Percentiles rank a stretch among this genome's conserved stretches.
These are phyloP conservation scores for Bellardia pandia DNA, from an alignment of 2,888 invertebrate genomes.

Conservation along the genomic window DNA sequence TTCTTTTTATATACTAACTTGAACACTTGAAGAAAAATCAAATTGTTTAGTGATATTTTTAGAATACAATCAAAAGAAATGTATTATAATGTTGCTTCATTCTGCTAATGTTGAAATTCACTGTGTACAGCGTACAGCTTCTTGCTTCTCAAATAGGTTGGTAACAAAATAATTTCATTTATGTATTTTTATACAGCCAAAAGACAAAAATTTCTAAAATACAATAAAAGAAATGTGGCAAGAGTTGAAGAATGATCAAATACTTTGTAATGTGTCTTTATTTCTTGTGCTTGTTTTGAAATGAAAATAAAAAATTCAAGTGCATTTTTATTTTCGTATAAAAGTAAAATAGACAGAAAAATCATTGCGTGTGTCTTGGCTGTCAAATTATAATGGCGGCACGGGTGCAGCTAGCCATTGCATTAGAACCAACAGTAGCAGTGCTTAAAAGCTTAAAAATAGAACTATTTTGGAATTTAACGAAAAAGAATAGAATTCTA, in stretches of 20 bases:
- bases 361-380: slow-evolving; percentile 18
- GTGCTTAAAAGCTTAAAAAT: slow-evolving; percentile 34
- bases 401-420: slow-evolving; percentile 9
- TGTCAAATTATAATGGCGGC: background rate
- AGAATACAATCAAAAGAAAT: slow-evolving; percentile 7
- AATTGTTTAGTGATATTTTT: slow-evolving; percentile 19
- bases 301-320: slow-evolving; percentile 43
- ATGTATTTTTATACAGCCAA: slow-evolving; percentile 10
- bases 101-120: slow-evolving; percentile 15
- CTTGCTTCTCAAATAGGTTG: slow-evolving; percentile 39
- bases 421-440: slow-evolving; percentile 39
- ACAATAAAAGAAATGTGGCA: background rate
- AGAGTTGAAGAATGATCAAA: slow-evolving; percentile 6
- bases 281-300: background rate
- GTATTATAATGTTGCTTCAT: slow-evolving; percentile 16
- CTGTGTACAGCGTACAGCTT: background rate
- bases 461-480: background rate
- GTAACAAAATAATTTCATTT: slow-evolving; percentile 47
- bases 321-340: slow-evolving; percentile 49
- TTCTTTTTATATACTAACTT: background rate
- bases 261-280: background rate
- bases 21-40: slow-evolving; percentile 2
- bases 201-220: background rate
- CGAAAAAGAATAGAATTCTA: background rate
- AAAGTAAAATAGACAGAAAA: slow-evolving; percentile 15